phyloP scores from a whole-genome alignment of 2,888 invertebrate genomes.

The Drosophila paranaensis region DNA sequence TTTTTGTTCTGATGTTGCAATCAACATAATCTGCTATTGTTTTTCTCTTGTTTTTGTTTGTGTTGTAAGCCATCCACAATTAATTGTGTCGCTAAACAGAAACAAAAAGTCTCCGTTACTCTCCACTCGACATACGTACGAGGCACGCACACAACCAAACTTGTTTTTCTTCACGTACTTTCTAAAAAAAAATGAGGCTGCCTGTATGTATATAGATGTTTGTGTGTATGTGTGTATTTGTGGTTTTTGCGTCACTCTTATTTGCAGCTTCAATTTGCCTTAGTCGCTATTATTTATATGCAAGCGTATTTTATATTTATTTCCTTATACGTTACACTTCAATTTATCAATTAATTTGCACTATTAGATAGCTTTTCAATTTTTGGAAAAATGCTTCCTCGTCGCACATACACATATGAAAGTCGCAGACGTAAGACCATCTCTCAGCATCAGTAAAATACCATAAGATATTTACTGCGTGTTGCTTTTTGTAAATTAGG shows the following conservation, averaged over 20 bases:
- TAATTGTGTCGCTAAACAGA: conserved; percentile 68
- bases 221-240: conserved; percentile 29
- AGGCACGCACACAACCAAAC: conserved; percentile 65
- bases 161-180: conserved; percentile 72
- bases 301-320: conserved; percentile 35
- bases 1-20: conserved; percentile 40
- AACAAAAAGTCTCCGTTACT: conserved; percentile 64
- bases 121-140: conserved; percentile 66
- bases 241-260: conserved; percentile 58
- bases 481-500: not conserved
- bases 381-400: conserved; percentile 70
- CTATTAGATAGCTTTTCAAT: conserved; percentile 58
- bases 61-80: conserved; percentile 76
- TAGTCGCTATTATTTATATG: conserved; percentile 33
- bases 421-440: conserved; percentile 46
- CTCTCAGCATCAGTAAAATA: conserved; percentile 30
- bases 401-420: conserved; percentile 65
- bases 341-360: conserved; percentile 65
- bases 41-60: conserved; percentile 47
- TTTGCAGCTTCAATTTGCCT: conserved; percentile 31
- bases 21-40: conserved; percentile 56
- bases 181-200: conserved; percentile 65
- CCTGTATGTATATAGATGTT: conserved; percentile 26
- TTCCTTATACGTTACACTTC: conserved; percentile 64
- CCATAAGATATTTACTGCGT: not conserved